Evolutionary conservation across 2,797 vertebrate species (phyloP), one percentile per base, ranked within the genome.

Genomic region (Chloroceryle amazona): DNA sequence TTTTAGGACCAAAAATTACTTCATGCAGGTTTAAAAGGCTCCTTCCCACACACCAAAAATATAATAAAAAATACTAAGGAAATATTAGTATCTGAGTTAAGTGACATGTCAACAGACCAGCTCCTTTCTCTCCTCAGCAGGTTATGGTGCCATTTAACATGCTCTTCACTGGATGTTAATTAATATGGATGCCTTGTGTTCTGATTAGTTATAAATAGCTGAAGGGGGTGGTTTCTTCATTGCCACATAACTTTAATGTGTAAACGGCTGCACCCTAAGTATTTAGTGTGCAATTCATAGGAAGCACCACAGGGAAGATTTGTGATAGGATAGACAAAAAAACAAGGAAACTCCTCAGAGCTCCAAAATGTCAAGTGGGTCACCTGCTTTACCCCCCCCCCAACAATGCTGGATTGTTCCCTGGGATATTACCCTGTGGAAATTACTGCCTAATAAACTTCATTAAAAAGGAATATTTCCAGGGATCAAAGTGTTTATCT

Each of bases 131-230:
- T 51, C 10, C 1, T 20, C 52, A 58, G 62, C 35, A 16, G 71
- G 35, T 81, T 63, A 54, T 6, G 66, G 52, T 15, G 11, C 47
- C 0, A 1, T 66, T 91, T 49, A 78, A 57, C 15, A 1, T 14
- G 22, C 29, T 87, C 66, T 79, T 57, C 52, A 26, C 15, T 41
- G 55, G 37, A 21, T 26, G 16, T 72, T 92, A 72, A 91, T 91
- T 93, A 92, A 70, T n/a, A 57, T 13, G 49, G 71, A 46, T 1
- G 17, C 55, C 67, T 88, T 31, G 35, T 74, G 58, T 71, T 93
- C 86, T 92, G 39, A 9, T 79, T 63, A 79, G 75, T 47, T 92
- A 92, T 93, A 95, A 95, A 93, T 92, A 93, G 71, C 72, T 17
- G 2, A 41, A 74, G 91, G 68, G 91, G 89, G 86, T 79, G 71